A percentile compares a stretch with the other conserved stretches of the same genome.
Conservation (phyloP, 2,113 vertebrate genomes). For the Lycaon pictus region DNA sequence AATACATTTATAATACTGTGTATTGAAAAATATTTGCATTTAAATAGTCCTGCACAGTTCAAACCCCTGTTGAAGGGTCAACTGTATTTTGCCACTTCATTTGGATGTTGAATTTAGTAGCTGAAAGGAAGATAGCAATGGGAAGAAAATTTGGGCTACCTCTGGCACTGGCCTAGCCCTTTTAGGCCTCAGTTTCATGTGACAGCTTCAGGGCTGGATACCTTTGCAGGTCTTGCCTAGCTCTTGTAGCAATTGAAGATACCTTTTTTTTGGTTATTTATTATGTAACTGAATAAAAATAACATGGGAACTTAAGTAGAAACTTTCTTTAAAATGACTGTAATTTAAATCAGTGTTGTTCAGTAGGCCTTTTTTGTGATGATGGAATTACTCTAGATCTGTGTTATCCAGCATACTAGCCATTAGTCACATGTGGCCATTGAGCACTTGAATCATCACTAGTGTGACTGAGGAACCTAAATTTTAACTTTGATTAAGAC, state of each 20-base stretch:
- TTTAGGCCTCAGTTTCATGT: not conserved
- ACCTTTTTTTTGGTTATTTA: not conserved
- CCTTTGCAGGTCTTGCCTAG: not conserved
- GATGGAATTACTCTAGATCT: not conserved
- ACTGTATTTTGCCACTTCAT: not conserved
- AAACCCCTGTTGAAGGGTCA: not conserved
- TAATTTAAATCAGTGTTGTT: not conserved
- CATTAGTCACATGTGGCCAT: not conserved
- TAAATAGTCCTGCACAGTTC: not conserved
- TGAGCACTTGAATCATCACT: not conserved
- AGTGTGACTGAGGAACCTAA: not conserved
- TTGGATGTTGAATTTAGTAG: not conserved
- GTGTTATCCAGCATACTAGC: not conserved
- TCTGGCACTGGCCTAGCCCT: not conserved
- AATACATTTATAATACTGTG: not conserved
- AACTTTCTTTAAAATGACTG: not conserved
- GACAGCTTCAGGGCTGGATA: not conserved
- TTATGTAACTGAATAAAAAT: constrained; percentile 7
- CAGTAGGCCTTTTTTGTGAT: not conserved
- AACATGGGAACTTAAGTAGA: constrained; percentile 13
- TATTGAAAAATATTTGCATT: not conserved
- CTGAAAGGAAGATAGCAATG: not conserved
- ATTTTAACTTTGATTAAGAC: constrained; percentile 37
- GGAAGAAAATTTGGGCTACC: not conserved
- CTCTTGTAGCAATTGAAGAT: not conserved